Conservation (phyloP, 2,888 invertebrate species). For the Imbricaverruca yamaguchii region DNA sequence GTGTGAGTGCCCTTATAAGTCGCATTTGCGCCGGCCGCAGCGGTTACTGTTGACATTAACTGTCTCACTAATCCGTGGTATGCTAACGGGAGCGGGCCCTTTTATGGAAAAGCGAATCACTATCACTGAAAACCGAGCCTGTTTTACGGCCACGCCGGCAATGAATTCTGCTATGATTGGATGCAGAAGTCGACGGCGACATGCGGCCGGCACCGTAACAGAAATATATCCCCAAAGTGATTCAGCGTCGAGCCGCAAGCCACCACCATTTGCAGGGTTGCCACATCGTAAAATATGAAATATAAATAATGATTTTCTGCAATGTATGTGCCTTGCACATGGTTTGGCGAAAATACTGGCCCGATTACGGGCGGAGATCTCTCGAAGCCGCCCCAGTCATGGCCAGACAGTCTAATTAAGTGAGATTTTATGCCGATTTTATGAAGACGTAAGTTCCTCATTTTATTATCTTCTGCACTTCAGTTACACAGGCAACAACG, state of each 20-base stretch:
- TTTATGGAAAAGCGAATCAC: slow-evolving; percentile 13
- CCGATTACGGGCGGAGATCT: neutral
- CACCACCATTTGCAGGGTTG: neutral
- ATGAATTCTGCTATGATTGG: slow-evolving; percentile 17
- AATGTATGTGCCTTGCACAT: slow-evolving; percentile 5
- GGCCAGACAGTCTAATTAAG: neutral
- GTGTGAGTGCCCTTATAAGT: neutral
- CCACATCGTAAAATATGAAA: slow-evolving; percentile 22
- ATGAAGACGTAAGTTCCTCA: slow-evolving; percentile 4
- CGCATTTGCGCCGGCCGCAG: neutral
- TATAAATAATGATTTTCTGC: slow-evolving; percentile 13
- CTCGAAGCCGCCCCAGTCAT: neutral
- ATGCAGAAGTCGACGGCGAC: slow-evolving; percentile 9
- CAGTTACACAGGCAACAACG: neutral
- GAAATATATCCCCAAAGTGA: neutral
- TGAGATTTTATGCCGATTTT: slow-evolving; percentile 13
- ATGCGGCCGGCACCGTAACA: neutral
- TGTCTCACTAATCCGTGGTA: neutral
- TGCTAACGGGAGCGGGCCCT: slow-evolving; percentile 5
- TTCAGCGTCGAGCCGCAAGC: neutral
- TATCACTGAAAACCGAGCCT: slow-evolving; percentile 11
- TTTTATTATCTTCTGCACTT: neutral
- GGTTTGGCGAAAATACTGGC: neutral
- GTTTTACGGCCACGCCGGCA: neutral
- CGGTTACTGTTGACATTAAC: slow-evolving; percentile 7